Evolutionary conservation across 2,888 invertebrate genomes (phyloP), one percentile per base, ranked within the genome.

Genomic region (Melipona bicolor): DNA sequence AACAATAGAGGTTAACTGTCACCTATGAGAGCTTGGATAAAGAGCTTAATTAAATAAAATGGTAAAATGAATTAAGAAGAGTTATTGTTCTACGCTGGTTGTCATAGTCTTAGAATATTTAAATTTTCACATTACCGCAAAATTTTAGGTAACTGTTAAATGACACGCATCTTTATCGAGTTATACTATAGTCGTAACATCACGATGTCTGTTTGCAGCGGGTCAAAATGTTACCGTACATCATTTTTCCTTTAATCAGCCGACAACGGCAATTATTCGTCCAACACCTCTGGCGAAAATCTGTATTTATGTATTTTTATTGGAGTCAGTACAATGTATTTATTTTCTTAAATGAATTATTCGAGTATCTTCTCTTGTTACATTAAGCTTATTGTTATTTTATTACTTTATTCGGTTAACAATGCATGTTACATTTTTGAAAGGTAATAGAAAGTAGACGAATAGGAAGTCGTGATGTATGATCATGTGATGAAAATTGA

Each of bases 11-110:
- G 75, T 85, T 85, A 75, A 69, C n/a, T 67, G 77, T 65, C 64
- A 68, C 50, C 24, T 50, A 67, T 24, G 52, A 52, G 56, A 61
- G 24, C 32, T 27, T 21, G 17, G 43, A 43, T 43, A 15, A 71
- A 24, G 27, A 24, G 27, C 54, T 65, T 75, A 85, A 81, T 85
- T 81, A 75, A 81, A 85, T 85, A 74, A 81, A 73, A 77, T 72
- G 15, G 4, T 78, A 85, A 85, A 72, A 49, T 52, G 36, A 69
- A 81, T 81, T 75, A 49, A 24, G 32, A 64, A 21, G 11, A 50
- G 11, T 24, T 54, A 69, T 27, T 21, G 62, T 61, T 62, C 21
- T n/a, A 56, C 9, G 27, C 21, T 61, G 27, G 32, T 77, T 50
- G 0, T 15, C 4, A 21, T 50, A 67, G 27, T 43, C 32, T 43